Evolutionary conservation across 2,797 vertebrate genomes (phyloP).

Genomic region (Capromys pilorides): DNA sequence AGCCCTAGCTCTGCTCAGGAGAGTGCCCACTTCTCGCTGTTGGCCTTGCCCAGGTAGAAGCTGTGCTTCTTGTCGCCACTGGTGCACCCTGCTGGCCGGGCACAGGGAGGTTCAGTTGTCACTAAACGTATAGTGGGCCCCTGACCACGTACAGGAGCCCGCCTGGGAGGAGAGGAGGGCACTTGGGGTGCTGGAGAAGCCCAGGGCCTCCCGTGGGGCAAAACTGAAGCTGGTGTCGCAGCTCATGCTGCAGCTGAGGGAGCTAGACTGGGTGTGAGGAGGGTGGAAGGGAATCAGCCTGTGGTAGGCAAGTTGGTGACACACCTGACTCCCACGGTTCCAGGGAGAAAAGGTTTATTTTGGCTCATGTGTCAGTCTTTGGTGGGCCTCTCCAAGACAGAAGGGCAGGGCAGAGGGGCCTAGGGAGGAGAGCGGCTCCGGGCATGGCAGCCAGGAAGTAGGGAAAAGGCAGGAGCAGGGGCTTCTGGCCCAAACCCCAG

Average conservation of each 20-base stretch:
- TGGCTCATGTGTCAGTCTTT: not conserved
- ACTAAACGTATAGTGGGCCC: accelerated
- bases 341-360: not conserved
- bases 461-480: not conserved
- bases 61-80: not conserved
- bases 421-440: not conserved
- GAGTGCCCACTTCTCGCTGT: not conserved
- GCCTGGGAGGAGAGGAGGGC: too few relatives aligned
- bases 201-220: not conserved
- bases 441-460: not conserved
- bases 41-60: not conserved
- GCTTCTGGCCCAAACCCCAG: not conserved
- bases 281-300: not conserved
- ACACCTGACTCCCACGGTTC: not conserved
- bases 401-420: not conserved
- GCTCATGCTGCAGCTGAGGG: not conserved
- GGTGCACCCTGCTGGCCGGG: not conserved
- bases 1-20: not conserved
- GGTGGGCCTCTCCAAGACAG: not conserved
- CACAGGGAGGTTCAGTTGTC: not conserved
- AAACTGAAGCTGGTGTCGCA: too few relatives aligned
- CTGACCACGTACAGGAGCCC: not conserved
- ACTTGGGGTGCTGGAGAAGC: not conserved
- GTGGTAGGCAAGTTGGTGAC: not conserved
- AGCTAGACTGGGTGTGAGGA: not conserved